Base-by-base conservation (phyloP, 2,113 vertebrate species). In the Myotis brandtii region DNA sequence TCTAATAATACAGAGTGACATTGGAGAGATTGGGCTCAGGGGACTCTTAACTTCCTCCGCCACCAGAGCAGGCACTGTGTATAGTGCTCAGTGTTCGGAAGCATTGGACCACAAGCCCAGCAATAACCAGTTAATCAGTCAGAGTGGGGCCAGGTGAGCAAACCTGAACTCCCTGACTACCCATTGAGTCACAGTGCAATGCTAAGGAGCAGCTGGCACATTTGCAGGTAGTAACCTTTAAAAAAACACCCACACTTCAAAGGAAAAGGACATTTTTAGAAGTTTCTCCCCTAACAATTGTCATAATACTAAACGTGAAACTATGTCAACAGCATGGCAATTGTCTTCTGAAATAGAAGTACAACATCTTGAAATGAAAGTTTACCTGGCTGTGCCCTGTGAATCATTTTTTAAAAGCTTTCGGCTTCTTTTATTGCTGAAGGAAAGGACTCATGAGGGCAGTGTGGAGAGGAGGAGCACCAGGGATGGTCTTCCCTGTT, bases 221-320 rank as follows among this genome's bases (percentile, higher is more conserved):
- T 73, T 21, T n/a, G 25, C 40, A 25, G 9, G 30, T 9, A 17
- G 43, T 64, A 62, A 56, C 40, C 43, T 91, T 96, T 87, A 32
- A 70, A 27, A 27, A 87, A 82, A 83, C 17, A 73, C n/a, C 40
- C 40, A 76, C 32, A n/a, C 54, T 88, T 23, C 9, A 23, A 46
- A 94, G 12, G 52, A 66, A 80, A 72, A 23, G 30, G 72, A 50
- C 11, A 40, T 72, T 84, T 77, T 72, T n/a, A n/a, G 25, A 48
- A 14, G 25, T 59, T 83, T 91, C 37, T 77, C 17, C 32, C 32
- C 52, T 73, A 20, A 86, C 43, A 37, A 27, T 54, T 20, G 6
- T 82, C 81, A 64, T 62, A n/a, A 25, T 70, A 59, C 54, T 34
- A 54, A 82, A 82, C 79, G 14, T 54, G 76, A 93, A 93, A 93